Conservation (phyloP, 2,797 vertebrate species). For the Phaenicophaeus curvirostris region DNA sequence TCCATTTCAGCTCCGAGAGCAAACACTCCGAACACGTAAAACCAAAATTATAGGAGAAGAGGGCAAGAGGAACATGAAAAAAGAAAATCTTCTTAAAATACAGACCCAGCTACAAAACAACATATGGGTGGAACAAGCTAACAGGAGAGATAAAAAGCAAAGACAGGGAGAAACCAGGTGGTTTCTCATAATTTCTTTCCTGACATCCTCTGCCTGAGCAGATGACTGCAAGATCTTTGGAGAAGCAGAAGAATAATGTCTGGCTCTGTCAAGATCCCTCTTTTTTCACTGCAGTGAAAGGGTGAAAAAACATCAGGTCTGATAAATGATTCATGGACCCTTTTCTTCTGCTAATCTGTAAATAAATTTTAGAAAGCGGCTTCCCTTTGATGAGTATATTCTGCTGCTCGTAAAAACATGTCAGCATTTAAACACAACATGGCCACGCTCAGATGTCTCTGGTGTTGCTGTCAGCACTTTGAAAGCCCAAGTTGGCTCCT, state of each 20-base stretch:
- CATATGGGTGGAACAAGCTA: slow-evolving; percentile 31
- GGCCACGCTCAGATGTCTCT: not conserved
- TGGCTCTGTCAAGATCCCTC: slow-evolving; percentile 37
- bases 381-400: slow-evolving; percentile 71
- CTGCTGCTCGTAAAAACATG: slow-evolving; percentile 54
- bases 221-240: slow-evolving; percentile 11
- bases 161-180: slow-evolving; percentile 33
- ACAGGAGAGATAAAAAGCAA: slow-evolving; percentile 31
- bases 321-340: slow-evolving; percentile 71
- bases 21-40: slow-evolving; percentile 25
- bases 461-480: not conserved
- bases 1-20: slow-evolving; percentile 59
- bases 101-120: slow-evolving; percentile 66
- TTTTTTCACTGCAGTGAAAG: slow-evolving; percentile 20
- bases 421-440: slow-evolving; percentile 27
- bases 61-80: slow-evolving; percentile 45
- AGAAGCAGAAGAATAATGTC: slow-evolving; percentile 29
- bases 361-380: slow-evolving; percentile 66
- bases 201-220: slow-evolving; percentile 13
- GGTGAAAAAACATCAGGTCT: slow-evolving; percentile 40
- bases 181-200: slow-evolving; percentile 2
- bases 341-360: slow-evolving; percentile 70
- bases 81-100: slow-evolving; percentile 58
- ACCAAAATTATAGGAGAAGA: slow-evolving; percentile 7
- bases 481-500: not conserved